Evolutionary conservation across 2,797 vertebrate species (phyloP), one percentile per base, ranked within the genome.

Genomic region (Iguana delicatissima): DNA sequence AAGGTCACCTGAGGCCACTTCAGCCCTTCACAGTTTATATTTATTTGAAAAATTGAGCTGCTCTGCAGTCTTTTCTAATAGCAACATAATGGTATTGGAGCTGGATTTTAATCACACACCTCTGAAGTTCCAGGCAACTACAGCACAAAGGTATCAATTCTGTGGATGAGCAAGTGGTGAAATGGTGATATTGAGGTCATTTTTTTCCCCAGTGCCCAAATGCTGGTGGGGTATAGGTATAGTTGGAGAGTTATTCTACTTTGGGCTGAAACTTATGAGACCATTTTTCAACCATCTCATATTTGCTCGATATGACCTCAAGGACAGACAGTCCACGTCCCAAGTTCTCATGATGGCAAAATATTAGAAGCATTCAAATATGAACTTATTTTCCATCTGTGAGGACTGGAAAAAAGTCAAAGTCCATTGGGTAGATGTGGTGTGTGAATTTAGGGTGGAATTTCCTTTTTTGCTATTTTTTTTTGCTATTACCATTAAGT

Each of bases 141-240:
- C 86, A 94, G 91, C 94, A 94, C 77, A 81, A 94, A 92, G 90
- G 92, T 95, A 95, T 96, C 96, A 95, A 93, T 96, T 94, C 89
- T 92, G 9, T 85, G 91, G 90, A 95, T 90, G 94, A 96, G 92
- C 94, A 69, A 92, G 84, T 95, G 92, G 93, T 92, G 93, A 92
- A 94, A 94, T 80, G 93, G 85, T 86, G 94, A 95, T 96, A 95
- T 94, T 96, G 95, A 96, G 94, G 94, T 95, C 80, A 94, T 96
- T 95, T 96, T 95, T 95, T 88, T 95, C 3, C 92, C 86, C 89
- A 91, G 74, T 79, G 93, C 91, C 90, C 91, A 90, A 87, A 92
- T 90, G 89, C 89, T 93, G 93, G 57, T 90, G 80, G 86, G 76
- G 87, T 88, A 93, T 85, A 93, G 12, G 86, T 81, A 89, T 80